Conservation (phyloP, 2,113 vertebrate genomes). For the Pardalotus punctatus region DNA sequence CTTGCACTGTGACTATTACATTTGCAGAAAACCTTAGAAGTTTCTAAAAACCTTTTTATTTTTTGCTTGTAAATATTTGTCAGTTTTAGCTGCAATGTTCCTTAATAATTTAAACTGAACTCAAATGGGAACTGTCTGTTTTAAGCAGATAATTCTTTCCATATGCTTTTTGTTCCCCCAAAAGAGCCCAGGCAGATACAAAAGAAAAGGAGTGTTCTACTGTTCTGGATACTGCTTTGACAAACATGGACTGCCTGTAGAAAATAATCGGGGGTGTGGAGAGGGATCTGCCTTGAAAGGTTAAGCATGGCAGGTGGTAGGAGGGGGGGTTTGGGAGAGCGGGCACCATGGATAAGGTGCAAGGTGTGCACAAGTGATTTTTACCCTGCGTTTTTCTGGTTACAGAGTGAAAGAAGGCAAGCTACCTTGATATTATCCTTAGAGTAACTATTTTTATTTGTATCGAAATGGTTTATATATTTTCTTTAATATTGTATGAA, state of each 20-base stretch:
- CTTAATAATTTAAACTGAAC: background rate
- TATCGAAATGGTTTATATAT: accelerated
- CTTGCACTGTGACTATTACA: accelerated
- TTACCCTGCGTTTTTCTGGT: background rate
- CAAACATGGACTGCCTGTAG: background rate
- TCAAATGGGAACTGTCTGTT: background rate
- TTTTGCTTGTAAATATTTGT: background rate
- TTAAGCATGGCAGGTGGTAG: background rate
- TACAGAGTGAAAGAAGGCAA: background rate
- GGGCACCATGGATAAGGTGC: background rate
- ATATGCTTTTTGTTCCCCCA: too few species aligned
- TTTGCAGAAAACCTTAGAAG: background rate
- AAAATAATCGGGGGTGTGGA: background rate
- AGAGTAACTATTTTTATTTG: background rate
- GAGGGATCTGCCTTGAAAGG: background rate
- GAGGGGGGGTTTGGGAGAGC: background rate
- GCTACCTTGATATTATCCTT: background rate
- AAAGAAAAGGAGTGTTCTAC: background rate
- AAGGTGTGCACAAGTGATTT: background rate
- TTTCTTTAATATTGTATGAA: background rate
- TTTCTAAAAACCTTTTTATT: background rate
- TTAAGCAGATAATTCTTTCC: background rate
- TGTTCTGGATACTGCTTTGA: background rate
- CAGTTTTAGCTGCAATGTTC: background rate
- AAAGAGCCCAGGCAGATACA: background rate